phyloP scores from a whole-genome alignment of 2,113 vertebrate species.

The Grus americana region DNA sequence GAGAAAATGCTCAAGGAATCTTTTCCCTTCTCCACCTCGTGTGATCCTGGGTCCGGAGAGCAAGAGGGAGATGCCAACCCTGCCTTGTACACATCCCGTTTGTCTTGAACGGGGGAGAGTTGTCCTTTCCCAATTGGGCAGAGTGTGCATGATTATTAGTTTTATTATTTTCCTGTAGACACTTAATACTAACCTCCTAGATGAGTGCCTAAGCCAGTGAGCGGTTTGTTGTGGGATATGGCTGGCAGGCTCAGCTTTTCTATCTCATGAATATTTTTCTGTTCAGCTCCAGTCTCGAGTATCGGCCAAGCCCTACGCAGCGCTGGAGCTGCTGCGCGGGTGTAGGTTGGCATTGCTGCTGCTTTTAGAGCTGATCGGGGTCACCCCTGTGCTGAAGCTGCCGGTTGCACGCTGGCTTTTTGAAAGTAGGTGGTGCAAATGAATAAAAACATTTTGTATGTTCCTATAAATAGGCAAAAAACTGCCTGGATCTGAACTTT shows the following conservation, averaged over 20 bases:
- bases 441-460: neutral
- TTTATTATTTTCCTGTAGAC: neutral
- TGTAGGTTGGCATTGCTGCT: neutral
- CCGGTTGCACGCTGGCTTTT: rapidly evolving
- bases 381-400: neutral
- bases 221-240: neutral
- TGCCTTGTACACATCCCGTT: neutral
- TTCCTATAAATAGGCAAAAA: neutral
- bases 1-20: neutral
- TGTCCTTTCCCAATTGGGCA: neutral
- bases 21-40: neutral
- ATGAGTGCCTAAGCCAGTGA: neutral
- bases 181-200: neutral
- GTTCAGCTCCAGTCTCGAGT: neutral
- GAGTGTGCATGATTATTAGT: neutral
- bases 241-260: neutral
- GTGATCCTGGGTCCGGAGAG: neutral
- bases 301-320: neutral
- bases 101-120: neutral
- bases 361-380: neutral
- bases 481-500: neutral
- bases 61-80: neutral
- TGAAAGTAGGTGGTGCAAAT: neutral
- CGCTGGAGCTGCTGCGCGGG: neutral
- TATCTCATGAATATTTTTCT: neutral